Evolutionary conservation across 1,140 invertebrate genomes (phyloP).

Genomic region (Tetramorium alpestre): DNA sequence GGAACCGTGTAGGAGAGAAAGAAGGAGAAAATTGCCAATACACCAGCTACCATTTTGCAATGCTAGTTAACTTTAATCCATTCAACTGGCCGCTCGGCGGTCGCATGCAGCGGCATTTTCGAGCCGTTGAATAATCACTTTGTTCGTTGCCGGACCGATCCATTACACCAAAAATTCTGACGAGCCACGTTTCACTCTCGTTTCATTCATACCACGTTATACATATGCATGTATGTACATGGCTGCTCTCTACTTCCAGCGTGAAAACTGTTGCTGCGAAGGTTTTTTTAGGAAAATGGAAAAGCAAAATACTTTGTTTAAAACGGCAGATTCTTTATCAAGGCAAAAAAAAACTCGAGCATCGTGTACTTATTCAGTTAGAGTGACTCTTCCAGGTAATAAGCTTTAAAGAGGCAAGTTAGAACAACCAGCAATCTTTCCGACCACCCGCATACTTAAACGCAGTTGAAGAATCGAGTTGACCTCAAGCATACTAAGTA

Average conservation of each 20-base stretch:
- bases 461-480: conserved; percentile 21
- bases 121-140: conserved; percentile 68
- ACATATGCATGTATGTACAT: conserved; percentile 5
- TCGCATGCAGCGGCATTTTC: conserved; percentile 25
- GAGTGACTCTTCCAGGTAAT: not conserved
- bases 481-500: conserved; percentile 27
- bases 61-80: conserved; percentile 61
- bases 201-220: conserved; percentile 27
- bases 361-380: not conserved
- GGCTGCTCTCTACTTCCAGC: not conserved
- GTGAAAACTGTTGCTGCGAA: not conserved
- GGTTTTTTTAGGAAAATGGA: not conserved
- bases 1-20: not conserved
- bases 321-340: not conserved
- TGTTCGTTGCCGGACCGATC: conserved; percentile 53
- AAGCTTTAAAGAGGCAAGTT: not conserved
- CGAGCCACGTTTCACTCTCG: conserved; percentile 41
- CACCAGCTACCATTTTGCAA: conserved; percentile 65
- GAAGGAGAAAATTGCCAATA: conserved; percentile 18
- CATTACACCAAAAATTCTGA: conserved; percentile 35
- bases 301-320: not conserved
- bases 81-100: not conserved
- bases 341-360: not conserved
- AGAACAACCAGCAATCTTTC: conserved; percentile 1
- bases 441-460: not conserved